phyloP scores from a whole-genome alignment of 2,797 vertebrate species.

The Toxotes lorentzi region DNA sequence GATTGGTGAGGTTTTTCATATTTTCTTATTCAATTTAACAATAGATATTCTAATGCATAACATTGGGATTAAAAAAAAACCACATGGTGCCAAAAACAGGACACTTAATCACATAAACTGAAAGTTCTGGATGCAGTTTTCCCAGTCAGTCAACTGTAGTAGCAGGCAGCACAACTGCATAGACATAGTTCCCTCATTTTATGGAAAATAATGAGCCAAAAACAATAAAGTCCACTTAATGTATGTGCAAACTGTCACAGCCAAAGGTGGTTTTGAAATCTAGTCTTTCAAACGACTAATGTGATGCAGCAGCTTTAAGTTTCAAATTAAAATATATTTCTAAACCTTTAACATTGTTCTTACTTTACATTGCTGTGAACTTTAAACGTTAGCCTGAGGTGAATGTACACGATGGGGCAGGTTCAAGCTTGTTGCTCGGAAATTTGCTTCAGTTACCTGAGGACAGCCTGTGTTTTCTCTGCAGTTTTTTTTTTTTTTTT shows the following conservation, averaged over 20 bases:
- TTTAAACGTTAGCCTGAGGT: background rate
- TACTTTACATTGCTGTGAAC: background rate
- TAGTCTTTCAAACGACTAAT: too few relatives aligned
- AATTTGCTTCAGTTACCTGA: slow-evolving; percentile 49
- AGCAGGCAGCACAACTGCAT: background rate
- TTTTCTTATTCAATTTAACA: background rate
- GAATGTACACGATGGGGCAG: background rate
- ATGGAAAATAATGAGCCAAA: background rate
- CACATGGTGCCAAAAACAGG: too few relatives aligned
- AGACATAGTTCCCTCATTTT: background rate
- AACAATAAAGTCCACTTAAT: background rate
- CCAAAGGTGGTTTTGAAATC: background rate
- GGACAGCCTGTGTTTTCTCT: slow-evolving; percentile 41
- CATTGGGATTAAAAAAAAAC: background rate
- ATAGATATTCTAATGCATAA: background rate
- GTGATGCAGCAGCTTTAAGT: background rate
- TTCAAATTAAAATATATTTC: background rate
- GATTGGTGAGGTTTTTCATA: background rate
- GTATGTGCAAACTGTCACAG: background rate
- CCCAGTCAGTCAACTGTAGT: background rate
- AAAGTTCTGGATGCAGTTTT: background rate
- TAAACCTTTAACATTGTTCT: background rate
- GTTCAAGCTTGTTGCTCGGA: slow-evolving; percentile 36
- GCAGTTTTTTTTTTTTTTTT: slow-evolving; percentile 39
- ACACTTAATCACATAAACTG: background rate